A percentile compares a stretch with the other conserved stretches of the same genome.
Conservation (phyloP, 64 coral and sea anemone species). For the Actinia tenebrosa region DNA sequence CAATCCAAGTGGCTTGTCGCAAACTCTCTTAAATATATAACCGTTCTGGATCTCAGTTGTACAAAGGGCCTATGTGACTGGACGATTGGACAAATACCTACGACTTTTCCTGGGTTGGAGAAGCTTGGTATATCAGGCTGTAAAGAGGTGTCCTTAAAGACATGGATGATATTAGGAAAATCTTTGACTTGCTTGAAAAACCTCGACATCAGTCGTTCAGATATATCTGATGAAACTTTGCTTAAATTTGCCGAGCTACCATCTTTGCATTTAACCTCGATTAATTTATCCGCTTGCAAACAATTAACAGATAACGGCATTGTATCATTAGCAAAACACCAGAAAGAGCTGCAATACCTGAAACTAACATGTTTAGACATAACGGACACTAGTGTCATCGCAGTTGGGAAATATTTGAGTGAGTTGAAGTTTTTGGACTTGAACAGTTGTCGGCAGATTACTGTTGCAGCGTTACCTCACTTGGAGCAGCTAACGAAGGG, state of each 20-base stretch:
- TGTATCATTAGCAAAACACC: slow-evolving; percentile 67
- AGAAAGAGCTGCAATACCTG: slow-evolving; percentile 54
- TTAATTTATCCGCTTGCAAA: slow-evolving; percentile 76
- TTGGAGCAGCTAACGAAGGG: slow-evolving; percentile 31
- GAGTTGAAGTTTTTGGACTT: slow-evolving; percentile 55
- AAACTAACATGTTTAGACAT: slow-evolving; percentile 78
- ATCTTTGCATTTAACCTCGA: slow-evolving; percentile 43
- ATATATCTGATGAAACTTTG: slow-evolving; percentile 70
- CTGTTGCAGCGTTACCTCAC: slow-evolving; percentile 48
- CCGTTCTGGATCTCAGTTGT: slow-evolving; percentile 50
- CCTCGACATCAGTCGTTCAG: slow-evolving; percentile 84
- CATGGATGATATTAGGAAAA: slow-evolving; percentile 52
- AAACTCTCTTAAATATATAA: slow-evolving; percentile 4
- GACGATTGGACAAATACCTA: slow-evolving; percentile 51
- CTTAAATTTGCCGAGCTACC: slow-evolving; percentile 65
- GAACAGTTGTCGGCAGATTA: slow-evolving; percentile 85
- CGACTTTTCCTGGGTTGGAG: slow-evolving; percentile 30
- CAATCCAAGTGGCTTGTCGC: slow-evolving; percentile 42
- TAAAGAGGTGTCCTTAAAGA: slow-evolving; percentile 41
- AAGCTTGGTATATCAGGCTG: slow-evolving; percentile 64
- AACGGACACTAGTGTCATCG: slow-evolving; percentile 67
- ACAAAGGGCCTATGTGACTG: slow-evolving; percentile 60
- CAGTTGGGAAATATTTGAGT: slow-evolving; percentile 65
- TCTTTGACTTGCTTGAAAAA: slow-evolving; percentile 36
- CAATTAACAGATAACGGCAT: slow-evolving; percentile 79